Evolutionary conservation across 2,797 vertebrate genomes (phyloP).

Genomic region (Anomalospiza imberbis): DNA sequence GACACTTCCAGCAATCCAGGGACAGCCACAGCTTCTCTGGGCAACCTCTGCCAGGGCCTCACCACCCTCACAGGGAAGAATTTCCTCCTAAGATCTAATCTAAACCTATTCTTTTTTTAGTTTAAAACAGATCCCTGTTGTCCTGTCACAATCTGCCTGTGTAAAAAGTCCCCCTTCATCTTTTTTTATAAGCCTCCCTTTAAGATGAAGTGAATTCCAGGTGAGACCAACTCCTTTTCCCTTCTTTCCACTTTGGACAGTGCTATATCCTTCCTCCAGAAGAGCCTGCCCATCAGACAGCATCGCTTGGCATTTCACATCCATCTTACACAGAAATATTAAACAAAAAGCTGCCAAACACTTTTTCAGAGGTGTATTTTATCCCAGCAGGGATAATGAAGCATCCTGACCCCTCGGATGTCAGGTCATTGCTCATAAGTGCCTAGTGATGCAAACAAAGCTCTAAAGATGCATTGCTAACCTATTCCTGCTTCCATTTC

Average conservation of each 20-base stretch:
- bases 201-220: background rate
- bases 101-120: background rate
- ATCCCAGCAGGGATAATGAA: background rate
- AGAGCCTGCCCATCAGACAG: background rate
- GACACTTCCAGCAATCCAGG: background rate
- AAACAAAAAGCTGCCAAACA: background rate
- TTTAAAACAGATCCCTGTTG: background rate
- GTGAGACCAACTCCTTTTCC: background rate
- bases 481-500: background rate
- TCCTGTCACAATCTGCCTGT: background rate
- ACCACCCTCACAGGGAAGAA: fast-evolving
- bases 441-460: background rate
- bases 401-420: background rate
- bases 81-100: background rate
- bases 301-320: background rate
- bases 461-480: background rate
- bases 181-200: background rate
- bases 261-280: background rate
- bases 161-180: background rate
- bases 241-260: background rate
- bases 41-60: background rate
- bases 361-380: background rate
- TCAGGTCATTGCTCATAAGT: background rate
- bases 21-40: background rate
- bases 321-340: background rate